Conservation (phyloP, 2,113 vertebrate species). For the Rhegmatorhina hoffmannsi region DNA sequence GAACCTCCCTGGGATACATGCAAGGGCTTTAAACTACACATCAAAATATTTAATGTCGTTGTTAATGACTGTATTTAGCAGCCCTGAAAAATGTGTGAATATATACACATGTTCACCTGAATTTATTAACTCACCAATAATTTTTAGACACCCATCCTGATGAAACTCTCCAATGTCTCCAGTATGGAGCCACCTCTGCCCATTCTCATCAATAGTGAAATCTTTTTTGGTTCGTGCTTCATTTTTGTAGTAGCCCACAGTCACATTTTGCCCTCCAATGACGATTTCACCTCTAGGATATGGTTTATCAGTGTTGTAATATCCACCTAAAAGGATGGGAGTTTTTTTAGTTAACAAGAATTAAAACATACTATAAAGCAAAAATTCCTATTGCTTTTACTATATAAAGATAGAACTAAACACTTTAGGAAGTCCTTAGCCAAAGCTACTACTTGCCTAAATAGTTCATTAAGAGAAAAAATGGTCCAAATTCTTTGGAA, state of each 20-base stretch:
- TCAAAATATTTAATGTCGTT: not conserved
- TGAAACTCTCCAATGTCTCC: conserved; percentile 95
- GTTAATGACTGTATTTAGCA: not conserved
- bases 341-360: not conserved
- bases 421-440: not conserved
- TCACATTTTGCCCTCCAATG: conserved; percentile 90
- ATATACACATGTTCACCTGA: not conserved
- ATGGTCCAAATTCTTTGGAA: not conserved
- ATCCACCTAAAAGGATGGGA: conserved; percentile 79
- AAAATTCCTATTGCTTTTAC: not conserved
- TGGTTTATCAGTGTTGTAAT: conserved; percentile 88
- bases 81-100: not conserved
- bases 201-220: conserved; percentile 86
- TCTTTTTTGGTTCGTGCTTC: conserved; percentile 82
- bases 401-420: not conserved
- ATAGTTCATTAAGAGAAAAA: not conserved
- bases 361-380: not conserved
- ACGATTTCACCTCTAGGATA: conserved; percentile 92
- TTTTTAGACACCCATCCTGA: conserved; percentile 91
- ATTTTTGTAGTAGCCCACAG: conserved; percentile 97
- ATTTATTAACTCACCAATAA: conserved; percentile 85
- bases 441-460: not conserved
- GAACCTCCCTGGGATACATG: not conserved
- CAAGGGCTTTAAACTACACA: not conserved
- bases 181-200: conserved; percentile 95